Base-by-base conservation (phyloP, 2,113 vertebrate species). In the Paramisgurnus dabryanus region DNA sequence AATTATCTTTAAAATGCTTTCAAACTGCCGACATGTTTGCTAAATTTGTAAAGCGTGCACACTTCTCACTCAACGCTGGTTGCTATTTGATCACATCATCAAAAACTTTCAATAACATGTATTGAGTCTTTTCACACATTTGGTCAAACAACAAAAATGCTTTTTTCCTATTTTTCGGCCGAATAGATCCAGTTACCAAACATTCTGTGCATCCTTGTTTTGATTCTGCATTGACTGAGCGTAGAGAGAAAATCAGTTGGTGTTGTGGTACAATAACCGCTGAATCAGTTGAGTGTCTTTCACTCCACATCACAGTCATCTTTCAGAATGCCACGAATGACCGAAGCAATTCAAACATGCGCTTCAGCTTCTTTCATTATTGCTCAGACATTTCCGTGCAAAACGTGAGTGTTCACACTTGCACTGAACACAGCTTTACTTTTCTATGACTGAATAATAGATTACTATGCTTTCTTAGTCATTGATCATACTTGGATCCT, bases 311-410 rank as follows among this genome's bases (percentile, higher is more conserved):
- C 8, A 0, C 9, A 60, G 60, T 75, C 6, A 7, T 58, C 17
- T 68, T 41, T 53, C 41, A 18, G 7, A 12, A 6, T 3, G n/a
- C 5, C 27, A 60, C 10, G 39, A n/a, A 10, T 79, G 45, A 69
- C 45, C 55, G n/a, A 53, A 27, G n/a, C 17, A 17, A 39, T 57
- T 27, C 55, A 18, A 73, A 61, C 49, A 12, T 6, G 53, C 68
- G 73, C n/a, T 7, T 64, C 50, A 73, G 17, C 34, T 73, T 4
- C 6, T 40, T 53, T 3, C 8, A 47, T 57, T 79, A 45, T 73
- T 82, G 70, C 60, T 78, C 50, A 78, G 49, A 61, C 45, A 68
- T 47, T 68, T 60, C 60, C 22, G 5, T 15, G 60, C 34, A 67
- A 10, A 34, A 27, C 41, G 41, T 34, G 13, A 34, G 2, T 15